Percentiles rank a stretch among this genome's conserved stretches.
Evolutionary conservation across 2,113 vertebrate species (phyloP).

Genomic region (Actenoides hombroni): DNA sequence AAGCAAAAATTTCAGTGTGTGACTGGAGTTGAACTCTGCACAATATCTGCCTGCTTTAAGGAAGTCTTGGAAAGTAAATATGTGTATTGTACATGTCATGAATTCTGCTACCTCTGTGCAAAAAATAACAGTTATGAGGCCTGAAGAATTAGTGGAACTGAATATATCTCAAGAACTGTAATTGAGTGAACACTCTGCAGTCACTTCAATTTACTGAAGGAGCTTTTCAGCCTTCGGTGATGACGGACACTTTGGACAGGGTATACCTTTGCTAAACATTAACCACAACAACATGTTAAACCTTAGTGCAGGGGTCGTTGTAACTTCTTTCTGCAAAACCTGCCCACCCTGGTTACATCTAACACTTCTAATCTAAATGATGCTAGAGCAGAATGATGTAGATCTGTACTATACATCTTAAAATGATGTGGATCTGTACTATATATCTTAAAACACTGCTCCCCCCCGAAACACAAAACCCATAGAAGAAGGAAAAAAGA

Average conservation of each 20-base stretch:
- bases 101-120: neutral
- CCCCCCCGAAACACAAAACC: neutral
- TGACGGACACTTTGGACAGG: neutral
- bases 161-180: neutral
- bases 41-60: slow-evolving; percentile 1
- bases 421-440: neutral
- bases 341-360: neutral
- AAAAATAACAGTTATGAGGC: neutral
- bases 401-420: neutral
- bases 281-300: neutral
- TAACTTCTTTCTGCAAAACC: neutral
- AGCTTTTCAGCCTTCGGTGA: neutral
- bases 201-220: neutral
- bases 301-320: too few relatives aligned
- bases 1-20: neutral
- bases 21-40: neutral
- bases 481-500: neutral
- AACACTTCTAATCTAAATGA: neutral
- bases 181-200: neutral
- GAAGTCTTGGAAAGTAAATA: neutral
- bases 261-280: neutral
- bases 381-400: neutral
- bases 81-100: neutral
- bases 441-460: neutral
- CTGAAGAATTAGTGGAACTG: neutral